Percentiles rank a stretch among this genome's conserved stretches.
These are phyloP conservation scores for Porphyrio hochstetteri DNA, from an alignment of 2,113 vertebrate genomes.

Conservation along the genomic window DNA sequence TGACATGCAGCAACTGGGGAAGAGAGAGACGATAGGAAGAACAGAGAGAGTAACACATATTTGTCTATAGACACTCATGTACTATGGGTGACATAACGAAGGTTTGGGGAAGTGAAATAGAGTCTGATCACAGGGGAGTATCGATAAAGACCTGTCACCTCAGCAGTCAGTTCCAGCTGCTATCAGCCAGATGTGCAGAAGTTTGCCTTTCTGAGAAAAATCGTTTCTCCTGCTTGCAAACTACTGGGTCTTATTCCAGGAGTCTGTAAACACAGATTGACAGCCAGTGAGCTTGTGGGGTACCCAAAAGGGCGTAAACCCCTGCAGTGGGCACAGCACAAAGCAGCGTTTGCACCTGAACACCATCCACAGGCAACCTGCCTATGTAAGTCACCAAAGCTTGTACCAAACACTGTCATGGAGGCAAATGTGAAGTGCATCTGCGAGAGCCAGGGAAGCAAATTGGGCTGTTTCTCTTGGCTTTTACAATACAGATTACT, in stretches of 20 bases:
- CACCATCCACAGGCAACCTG: not conserved
- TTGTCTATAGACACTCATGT: not conserved
- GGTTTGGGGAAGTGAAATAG: not conserved
- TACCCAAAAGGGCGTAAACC: not conserved
- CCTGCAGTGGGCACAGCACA: not conserved
- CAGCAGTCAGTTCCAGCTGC: not conserved
- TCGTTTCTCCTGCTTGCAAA: not conserved
- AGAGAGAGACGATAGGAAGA: not conserved
- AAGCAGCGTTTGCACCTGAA: not conserved
- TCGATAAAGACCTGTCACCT: not conserved
- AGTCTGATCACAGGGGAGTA: not conserved
- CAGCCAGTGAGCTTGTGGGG: not conserved
- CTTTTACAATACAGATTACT: not conserved
- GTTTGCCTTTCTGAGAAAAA: not conserved
- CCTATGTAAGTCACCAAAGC: not conserved
- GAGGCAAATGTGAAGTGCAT: not conserved
- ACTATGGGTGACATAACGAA: not conserved
- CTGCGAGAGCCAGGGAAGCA: not conserved
- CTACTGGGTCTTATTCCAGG: not conserved
- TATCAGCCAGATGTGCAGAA: not conserved
- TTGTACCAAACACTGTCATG: not conserved
- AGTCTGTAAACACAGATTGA: not conserved
- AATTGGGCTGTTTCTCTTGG: not conserved
- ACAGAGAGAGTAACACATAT: not conserved
- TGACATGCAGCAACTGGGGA: not conserved